phyloP scores from a whole-genome alignment of 2,797 vertebrate genomes.

The Melopsittacus undulatus region DNA sequence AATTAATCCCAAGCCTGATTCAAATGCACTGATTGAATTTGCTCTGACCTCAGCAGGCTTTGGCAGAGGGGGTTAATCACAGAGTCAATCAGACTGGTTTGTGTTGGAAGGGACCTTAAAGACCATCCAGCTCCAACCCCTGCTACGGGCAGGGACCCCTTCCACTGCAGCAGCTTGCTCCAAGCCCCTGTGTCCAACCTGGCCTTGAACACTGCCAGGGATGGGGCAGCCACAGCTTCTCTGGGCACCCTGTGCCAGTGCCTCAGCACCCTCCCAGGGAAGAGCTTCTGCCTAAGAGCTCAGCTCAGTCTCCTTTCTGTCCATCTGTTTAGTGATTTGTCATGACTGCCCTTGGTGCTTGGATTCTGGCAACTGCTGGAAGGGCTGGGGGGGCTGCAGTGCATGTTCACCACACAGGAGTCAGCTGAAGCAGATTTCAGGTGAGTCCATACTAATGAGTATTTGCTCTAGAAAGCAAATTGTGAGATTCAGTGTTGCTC shows the following conservation, averaged over 20 bases:
- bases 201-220: too few relatives aligned
- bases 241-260: neutral
- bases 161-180: too few relatives aligned
- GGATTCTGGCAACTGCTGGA: neutral
- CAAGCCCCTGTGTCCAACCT: too few relatives aligned
- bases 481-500: neutral
- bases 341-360: neutral
- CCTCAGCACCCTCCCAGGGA: neutral
- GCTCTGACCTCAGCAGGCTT: neutral
- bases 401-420: neutral
- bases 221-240: too few relatives aligned
- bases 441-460: neutral
- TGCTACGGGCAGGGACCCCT: rapidly evolving
- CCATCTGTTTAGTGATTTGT: neutral
- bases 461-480: neutral
- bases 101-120: neutral
- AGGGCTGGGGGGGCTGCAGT: neutral
- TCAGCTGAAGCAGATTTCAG: neutral
- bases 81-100: neutral
- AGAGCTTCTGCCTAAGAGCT: neutral
- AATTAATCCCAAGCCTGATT: neutral
- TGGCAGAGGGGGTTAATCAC: neutral
- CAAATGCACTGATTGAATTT: neutral
- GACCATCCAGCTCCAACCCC: neutral
- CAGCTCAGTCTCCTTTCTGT: neutral